Evolutionary conservation across 2,888 invertebrate species (phyloP), one percentile per base, ranked within the genome.

Genomic region (Pilophorus perplexus): DNA sequence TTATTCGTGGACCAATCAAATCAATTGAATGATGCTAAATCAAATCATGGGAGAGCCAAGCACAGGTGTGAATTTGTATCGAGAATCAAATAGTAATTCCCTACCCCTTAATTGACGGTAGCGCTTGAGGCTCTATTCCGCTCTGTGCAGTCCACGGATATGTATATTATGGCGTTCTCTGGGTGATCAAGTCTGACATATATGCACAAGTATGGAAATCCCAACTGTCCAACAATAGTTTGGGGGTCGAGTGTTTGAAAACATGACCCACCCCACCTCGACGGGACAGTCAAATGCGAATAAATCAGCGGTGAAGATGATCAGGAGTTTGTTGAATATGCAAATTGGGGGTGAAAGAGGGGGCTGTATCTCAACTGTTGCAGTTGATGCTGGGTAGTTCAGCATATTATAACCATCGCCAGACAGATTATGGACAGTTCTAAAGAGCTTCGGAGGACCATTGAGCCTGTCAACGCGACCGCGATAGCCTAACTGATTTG

Each of bases 241-340:
- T n/a, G 18, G 27, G 27, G 10, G 10, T 3, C 22, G 37, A 28
- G 55, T 55, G 38, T 55, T 38, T 55, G 37, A 55, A 37, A 33
- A 37, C 55, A 55, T n/a, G n/a, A n/a, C n/a, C n/a, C n/a, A n/a
- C n/a, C n/a, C n/a, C n/a, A n/a, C n/a, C n/a, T n/a, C n/a, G n/a
- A 55, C n/a, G 6, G 22, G 55, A 12, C 37, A 18, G 55, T 33
- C 37, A 22, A 37, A 55, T 37, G 55, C 38, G 38, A 55, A 55
- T 55, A 55, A 55, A 55, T 55, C 55, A 46, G n/a, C 37, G 12
- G 20, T 55, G 55, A 55, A 55, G 55, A 55, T 52, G 28, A 55
- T 55, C 55, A 37, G 20, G 55, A 18, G 37, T 46, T 46, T 10
- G 38, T 33, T 55, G 55, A 55, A 55, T 55, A 55, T 55, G 55